Base-by-base conservation (phyloP, 2,113 vertebrate genomes). In the Rhineura floridana region DNA sequence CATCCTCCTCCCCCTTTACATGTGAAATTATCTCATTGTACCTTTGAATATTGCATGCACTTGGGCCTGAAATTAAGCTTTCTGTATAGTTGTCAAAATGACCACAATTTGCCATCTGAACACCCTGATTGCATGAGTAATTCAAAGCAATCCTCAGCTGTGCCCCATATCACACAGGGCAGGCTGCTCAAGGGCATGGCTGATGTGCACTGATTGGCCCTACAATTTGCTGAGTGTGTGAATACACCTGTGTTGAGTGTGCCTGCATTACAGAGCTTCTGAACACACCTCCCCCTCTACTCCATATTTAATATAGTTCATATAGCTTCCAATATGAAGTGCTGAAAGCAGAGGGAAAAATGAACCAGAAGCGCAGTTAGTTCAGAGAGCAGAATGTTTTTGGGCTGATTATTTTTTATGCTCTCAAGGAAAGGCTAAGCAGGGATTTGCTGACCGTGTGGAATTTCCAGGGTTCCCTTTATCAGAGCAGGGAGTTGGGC, bases 21-120 rank as follows among this genome's bases (percentile, higher is more conserved):
- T 88, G 95, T 95, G 95, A 96, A 97, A 97, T 97, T 94, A 92
- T 95, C 95, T 97, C 96, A 97, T 97, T 97, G 96, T 97, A 92
- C 94, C 95, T 93, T 95, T 96, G 96, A 97, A 96, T 96, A 95
- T 95, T 95, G 91, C 94, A 94, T 79, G 86, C 87, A 93, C 94
- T 95, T 93, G 92, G 95, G 89, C 93, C 95, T 89, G 94, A 93
- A 96, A 97, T 36, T 97, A 94, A 96, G 95, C 95, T 94, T 63
- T 70, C 95, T 76, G 65, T 91, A 91, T 92, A 93, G 96, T 86
- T 96, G 96, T 94, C 94, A 95, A 97, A 97, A 97, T 97, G 96
- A 96, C 97, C 96, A 96, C 97, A 97, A 97, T 97, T 97, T 97
- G 93, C 95, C 94, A 90, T 92, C 30, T 97, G 96, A 97, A 97